phyloP scores from a whole-genome alignment of 2,797 vertebrate genomes.

The Acanthis flammea region DNA sequence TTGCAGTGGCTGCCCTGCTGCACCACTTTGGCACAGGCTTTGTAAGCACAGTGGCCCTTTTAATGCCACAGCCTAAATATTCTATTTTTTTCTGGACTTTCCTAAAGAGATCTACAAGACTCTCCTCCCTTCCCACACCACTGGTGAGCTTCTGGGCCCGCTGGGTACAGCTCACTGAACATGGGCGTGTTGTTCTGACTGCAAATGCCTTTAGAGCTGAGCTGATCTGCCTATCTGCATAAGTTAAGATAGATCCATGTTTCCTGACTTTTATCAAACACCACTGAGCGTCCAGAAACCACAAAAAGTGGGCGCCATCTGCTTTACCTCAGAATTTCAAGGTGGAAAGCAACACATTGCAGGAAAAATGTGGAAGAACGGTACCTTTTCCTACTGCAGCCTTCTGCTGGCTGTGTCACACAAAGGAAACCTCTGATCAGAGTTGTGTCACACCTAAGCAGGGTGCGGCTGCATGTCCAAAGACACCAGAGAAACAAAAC shows the following conservation, averaged over 20 bases:
- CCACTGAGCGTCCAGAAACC: neutral
- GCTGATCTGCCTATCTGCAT: neutral
- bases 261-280: neutral
- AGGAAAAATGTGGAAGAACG: neutral
- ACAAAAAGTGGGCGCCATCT: neutral
- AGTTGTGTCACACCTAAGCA: neutral
- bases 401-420: accelerated
- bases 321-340: neutral
- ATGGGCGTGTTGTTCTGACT: neutral
- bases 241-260: neutral
- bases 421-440: neutral
- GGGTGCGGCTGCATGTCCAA: neutral
- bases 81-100: neutral
- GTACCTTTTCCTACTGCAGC: neutral
- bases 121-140: neutral
- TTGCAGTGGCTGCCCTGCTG: neutral
- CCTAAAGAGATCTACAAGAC: neutral
- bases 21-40: neutral
- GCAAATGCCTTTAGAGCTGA: accelerated
- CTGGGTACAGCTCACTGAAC: neutral
- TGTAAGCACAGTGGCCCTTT: neutral
- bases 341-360: neutral
- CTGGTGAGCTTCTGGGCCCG: neutral
- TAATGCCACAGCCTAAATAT: neutral
- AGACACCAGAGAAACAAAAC: neutral